Percentiles rank a stretch among this genome's conserved stretches.
These are phyloP conservation scores for Eristalis arbustorum DNA, from an alignment of 2,888 invertebrate species.

Conservation along the genomic window DNA sequence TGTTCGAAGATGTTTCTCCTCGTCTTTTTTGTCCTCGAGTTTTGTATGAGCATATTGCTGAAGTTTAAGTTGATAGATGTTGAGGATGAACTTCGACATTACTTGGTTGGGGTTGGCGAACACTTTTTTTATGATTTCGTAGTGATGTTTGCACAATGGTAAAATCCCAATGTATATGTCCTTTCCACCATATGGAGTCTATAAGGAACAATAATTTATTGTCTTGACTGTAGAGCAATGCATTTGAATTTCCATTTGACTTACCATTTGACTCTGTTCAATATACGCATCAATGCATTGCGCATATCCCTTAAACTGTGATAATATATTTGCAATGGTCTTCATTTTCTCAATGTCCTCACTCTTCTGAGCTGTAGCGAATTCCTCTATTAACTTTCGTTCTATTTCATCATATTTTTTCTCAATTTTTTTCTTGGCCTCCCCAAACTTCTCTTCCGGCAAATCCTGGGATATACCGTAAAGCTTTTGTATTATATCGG, in stretches of 20 bases:
- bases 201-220: constrained; percentile 66
- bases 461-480: constrained; percentile 97
- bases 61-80: constrained; percentile 94
- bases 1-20: constrained; percentile 93
- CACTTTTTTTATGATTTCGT: constrained; percentile 91
- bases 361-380: constrained; percentile 92
- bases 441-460: constrained; percentile 91
- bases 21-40: constrained; percentile 90
- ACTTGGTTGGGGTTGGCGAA: constrained; percentile 98
- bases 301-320: constrained; percentile 97
- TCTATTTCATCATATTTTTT: constrained; percentile 95
- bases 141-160: constrained; percentile 93
- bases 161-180: constrained; percentile 95
- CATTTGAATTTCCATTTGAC: constrained; percentile 4
- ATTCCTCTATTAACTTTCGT: constrained; percentile 94
- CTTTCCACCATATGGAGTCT: constrained; percentile 91
- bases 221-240: not conserved
- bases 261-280: constrained; percentile 95
- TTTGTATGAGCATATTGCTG: constrained; percentile 92
- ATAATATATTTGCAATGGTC: constrained; percentile 93
- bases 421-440: constrained; percentile 91
- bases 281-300: constrained; percentile 98
- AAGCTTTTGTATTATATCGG: constrained; percentile 98
- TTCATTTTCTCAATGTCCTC: constrained; percentile 95
- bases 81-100: constrained; percentile 98